These are phyloP conservation scores for Augiades crinisus DNA, from an alignment of 2,888 invertebrate genomes.

Conservation along the genomic window DNA sequence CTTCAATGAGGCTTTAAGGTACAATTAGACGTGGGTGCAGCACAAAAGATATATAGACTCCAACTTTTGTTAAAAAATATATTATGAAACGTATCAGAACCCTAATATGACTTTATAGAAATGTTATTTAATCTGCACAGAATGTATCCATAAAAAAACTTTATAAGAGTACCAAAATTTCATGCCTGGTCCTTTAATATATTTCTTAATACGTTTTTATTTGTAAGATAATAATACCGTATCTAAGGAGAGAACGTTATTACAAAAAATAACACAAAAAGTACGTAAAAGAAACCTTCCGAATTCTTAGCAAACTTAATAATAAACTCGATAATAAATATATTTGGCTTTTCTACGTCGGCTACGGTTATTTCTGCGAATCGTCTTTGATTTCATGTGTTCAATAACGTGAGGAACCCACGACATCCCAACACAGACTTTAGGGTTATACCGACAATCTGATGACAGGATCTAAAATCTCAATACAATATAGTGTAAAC, in stretches of 20 bases:
- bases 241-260: not conserved
- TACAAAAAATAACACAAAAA: constrained; percentile 5
- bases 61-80: too few species aligned
- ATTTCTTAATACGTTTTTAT: not conserved
- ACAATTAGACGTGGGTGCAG: too few species aligned
- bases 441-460: constrained; percentile 2
- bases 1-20: too few species aligned
- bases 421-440: constrained; percentile 1
- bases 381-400: constrained; percentile 9
- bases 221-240: not conserved
- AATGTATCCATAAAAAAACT: too few species aligned
- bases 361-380: constrained; percentile 5
- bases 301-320: constrained; percentile 9
- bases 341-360: constrained; percentile 10
- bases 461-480: constrained; percentile 5
- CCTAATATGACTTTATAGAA: too few species aligned
- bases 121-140: too few species aligned
- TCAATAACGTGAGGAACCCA: constrained; percentile 10
- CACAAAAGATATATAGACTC: too few species aligned
- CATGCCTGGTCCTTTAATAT: too few species aligned
- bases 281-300: not conserved
- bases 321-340: constrained; percentile 7
- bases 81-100: too few species aligned
- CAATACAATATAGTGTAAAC: not conserved
- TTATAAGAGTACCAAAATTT: too few species aligned